These are phyloP conservation scores for Euplexia lucipara DNA, from an alignment of 2,888 invertebrate species.

Conservation along the genomic window DNA sequence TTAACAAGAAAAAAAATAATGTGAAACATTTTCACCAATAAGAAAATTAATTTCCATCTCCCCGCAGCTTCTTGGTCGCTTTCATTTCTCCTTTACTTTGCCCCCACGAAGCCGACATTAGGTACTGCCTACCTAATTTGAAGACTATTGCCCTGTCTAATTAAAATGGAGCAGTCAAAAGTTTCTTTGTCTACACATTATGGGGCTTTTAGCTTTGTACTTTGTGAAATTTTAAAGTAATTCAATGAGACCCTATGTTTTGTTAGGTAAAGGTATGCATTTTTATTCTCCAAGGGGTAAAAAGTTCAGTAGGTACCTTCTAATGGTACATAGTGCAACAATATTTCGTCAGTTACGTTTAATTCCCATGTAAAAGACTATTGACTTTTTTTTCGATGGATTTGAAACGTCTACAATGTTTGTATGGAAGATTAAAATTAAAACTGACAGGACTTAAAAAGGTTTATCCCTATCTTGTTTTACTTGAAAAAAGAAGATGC, in stretches of 20 bases:
- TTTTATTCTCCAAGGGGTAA: too few relatives aligned
- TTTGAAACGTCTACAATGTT: too few relatives aligned
- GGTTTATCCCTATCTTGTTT: too few relatives aligned
- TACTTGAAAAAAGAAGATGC: too few relatives aligned
- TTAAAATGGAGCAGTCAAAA: conserved; percentile 75
- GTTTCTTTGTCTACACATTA: conserved; percentile 51
- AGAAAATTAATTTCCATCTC: conserved; percentile 50
- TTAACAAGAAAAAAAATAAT: conserved; percentile 13
- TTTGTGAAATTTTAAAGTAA: conserved; percentile 13
- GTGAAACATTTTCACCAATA: conserved; percentile 27
- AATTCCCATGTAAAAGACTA: too few relatives aligned
- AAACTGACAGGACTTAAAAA: too few relatives aligned
- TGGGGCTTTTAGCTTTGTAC: conserved; percentile 27
- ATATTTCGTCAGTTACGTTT: too few relatives aligned
- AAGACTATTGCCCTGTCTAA: conserved; percentile 73
- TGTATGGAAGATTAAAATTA: too few relatives aligned
- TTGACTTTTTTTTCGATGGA: too few relatives aligned
- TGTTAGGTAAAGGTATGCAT: neutral
- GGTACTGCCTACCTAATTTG: conserved; percentile 66
- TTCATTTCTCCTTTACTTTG: conserved; percentile 48
- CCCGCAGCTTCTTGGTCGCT: conserved; percentile 30
- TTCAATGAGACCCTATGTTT: neutral
- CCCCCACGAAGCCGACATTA: conserved; percentile 64
- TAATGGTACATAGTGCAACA: too few relatives aligned
- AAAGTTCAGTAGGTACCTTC: too few relatives aligned